phyloP scores from a whole-genome alignment of 2,797 vertebrate genomes.

The Arrhamphus sclerolepis region DNA sequence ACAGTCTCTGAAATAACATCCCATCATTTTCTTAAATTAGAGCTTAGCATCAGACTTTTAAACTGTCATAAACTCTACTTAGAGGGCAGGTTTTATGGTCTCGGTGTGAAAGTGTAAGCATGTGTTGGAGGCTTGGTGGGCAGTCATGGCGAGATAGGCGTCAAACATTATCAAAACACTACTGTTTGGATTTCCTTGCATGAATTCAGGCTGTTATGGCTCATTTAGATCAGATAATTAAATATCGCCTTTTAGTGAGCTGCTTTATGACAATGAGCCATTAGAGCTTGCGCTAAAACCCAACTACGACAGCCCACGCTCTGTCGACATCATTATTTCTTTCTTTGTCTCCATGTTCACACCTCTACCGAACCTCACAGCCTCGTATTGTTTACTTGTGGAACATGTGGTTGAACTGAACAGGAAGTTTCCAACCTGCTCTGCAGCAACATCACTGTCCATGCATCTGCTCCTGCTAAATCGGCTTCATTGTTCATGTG shows the following conservation, averaged over 20 bases:
- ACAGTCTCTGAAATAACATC: constrained; percentile 12
- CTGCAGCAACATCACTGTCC: background rate
- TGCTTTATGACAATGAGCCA: background rate
- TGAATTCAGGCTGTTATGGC: constrained; percentile 2
- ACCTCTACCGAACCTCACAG: background rate
- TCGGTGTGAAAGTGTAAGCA: constrained; percentile 35
- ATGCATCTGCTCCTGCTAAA: background rate
- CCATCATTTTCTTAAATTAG: constrained; percentile 16
- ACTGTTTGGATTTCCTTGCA: constrained; percentile 4
- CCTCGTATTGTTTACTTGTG: constrained; percentile 28
- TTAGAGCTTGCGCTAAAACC: background rate
- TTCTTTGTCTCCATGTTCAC: background rate
- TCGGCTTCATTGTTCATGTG: background rate
- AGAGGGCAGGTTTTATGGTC: constrained; percentile 30
- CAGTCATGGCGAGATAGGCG: constrained; percentile 24
- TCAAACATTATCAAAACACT: constrained; percentile 35
- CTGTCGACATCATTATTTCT: background rate
- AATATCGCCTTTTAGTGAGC: background rate
- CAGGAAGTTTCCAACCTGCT: constrained; percentile 33
- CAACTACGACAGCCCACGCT: background rate
- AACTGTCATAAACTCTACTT: constrained; percentile 26
- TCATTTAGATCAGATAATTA: constrained; percentile 27
- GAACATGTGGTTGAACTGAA: constrained; percentile 21
- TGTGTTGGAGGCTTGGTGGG: constrained; percentile 9
- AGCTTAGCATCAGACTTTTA: constrained; percentile 13